Evolutionary conservation across 2,888 invertebrate species (phyloP), one percentile per base, ranked within the genome.

Genomic region (Xestia xanthographa): DNA sequence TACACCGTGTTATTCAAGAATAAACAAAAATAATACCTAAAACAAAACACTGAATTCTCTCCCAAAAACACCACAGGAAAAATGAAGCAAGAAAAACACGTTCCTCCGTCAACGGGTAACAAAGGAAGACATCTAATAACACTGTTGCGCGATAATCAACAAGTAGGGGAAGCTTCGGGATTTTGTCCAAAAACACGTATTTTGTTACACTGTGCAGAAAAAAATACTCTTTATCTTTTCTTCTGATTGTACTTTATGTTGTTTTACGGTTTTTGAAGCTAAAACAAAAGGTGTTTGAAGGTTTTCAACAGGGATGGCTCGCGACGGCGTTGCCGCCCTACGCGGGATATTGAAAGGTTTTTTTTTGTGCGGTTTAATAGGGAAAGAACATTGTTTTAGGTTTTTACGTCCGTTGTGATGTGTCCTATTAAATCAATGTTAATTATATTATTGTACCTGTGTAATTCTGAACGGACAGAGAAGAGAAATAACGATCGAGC

Each of bases 121-220:
- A 92, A 94, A 92, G 91, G 81, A 90, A 87, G 4, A 26, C 12
- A 26, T 17, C 77, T 82, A 77, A 79, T 73, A 69, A 84, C 89
- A 90, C 93, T 94, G 94, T 94, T 94, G 95, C 94, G 91, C 92
- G 85, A 79, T 91, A 92, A 92, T 94, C 94, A 94, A 94, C 94
- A 94, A 94, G 94, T 94, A 90, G 90, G 80, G 90, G 80, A 83
- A 72, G 26, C 45, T 48, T 67, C 48, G 50, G 66, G 66, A 78
- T 75, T 85, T 82, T 66, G 62, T 66, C 72, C 73, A 65, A 69
- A 69, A 70, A 48, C 45, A 67, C 48, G 43, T 58, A 72, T 74
- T 74, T 79, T 60, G n/a, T 26, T 12, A 50, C 79, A 79, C 67
- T 82, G 83, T 79, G 86, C 53, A 26, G 12, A 66, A 66, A n/a